These are phyloP conservation scores for Camponotus pennsylvanicus DNA, from an alignment of 1,140 invertebrate species.

Conservation along the genomic window DNA sequence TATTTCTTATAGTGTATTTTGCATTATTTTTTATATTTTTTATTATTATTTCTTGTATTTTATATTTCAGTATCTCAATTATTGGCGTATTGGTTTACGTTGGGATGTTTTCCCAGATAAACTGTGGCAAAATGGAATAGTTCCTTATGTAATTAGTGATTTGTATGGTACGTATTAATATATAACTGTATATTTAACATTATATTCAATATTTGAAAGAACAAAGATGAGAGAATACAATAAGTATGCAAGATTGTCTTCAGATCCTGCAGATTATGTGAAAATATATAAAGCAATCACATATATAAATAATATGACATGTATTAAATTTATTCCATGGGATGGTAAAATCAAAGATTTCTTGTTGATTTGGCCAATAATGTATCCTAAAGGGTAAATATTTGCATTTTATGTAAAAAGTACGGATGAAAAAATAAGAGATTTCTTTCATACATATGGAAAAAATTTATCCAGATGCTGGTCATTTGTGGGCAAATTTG, in stretches of 20 bases:
- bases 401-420: background rate
- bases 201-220: background rate
- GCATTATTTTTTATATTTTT: background rate
- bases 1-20: background rate
- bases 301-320: conserved; percentile 42
- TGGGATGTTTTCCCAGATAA: conserved; percentile 36
- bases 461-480: conserved; percentile 26
- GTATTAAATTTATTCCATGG: conserved; percentile 40
- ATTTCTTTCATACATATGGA: background rate
- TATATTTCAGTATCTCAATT: conserved; percentile 9
- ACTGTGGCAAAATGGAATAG: conserved; percentile 12
- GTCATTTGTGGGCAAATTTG: conserved; percentile 41
- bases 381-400: conserved; percentile 39
- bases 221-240: background rate
- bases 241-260: background rate
- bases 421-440: background rate
- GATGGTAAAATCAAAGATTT: conserved; percentile 26
- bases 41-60: too few relatives aligned
- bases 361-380: conserved; percentile 37
- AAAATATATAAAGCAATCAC: conserved; percentile 36
- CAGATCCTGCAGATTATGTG: background rate
- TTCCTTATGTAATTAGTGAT: conserved; percentile 25
- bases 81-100: conserved; percentile 33
- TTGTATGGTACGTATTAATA: conserved; percentile 3
- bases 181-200: background rate